These are phyloP conservation scores for Zaprionus taronus DNA, from an alignment of 1,140 invertebrate genomes.

Conservation along the genomic window DNA sequence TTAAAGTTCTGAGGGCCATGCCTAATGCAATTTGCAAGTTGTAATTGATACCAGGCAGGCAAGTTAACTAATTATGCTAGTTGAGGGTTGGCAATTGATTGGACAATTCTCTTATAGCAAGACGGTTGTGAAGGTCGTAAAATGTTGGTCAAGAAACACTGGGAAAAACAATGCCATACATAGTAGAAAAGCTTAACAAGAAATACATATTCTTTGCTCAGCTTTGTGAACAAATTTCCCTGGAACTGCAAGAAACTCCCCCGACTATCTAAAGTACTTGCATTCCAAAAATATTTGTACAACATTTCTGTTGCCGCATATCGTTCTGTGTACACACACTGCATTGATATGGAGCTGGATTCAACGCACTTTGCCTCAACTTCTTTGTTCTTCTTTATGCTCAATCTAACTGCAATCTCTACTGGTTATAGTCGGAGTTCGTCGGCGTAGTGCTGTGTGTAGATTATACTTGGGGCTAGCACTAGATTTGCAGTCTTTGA, in stretches of 20 bases:
- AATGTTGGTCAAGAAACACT: slow-evolving; percentile 17
- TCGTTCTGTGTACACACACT: slow-evolving; percentile 4
- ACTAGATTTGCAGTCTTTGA: slow-evolving; percentile 17
- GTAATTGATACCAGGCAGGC: slow-evolving; percentile 36
- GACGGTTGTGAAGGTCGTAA: slow-evolving; percentile 12
- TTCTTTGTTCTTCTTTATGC: slow-evolving; percentile 21
- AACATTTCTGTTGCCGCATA: slow-evolving; percentile 7
- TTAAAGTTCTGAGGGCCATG: slow-evolving; percentile 15
- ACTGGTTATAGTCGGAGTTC: slow-evolving; percentile 23
- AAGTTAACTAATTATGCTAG: slow-evolving; percentile 33
- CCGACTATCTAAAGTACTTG: slow-evolving; percentile 6
- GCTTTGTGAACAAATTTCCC: background rate
- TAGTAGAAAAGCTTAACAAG: background rate
- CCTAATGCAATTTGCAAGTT: slow-evolving; percentile 20
- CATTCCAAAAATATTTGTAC: slow-evolving; percentile 22
- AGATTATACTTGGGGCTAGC: background rate
- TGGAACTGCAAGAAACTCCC: slow-evolving; percentile 15
- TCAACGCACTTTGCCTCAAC: slow-evolving; percentile 8
- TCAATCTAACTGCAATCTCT: slow-evolving; percentile 12
- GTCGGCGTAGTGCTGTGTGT: background rate
- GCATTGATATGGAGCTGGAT: slow-evolving; percentile 13
- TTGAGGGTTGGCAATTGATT: slow-evolving; percentile 37
- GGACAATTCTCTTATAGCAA: slow-evolving; percentile 15
- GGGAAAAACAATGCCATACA: background rate
- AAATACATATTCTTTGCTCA: background rate